Evolutionary conservation across 1,140 invertebrate species (phyloP).

Genomic region (Leptinotarsa undecemlineata): DNA sequence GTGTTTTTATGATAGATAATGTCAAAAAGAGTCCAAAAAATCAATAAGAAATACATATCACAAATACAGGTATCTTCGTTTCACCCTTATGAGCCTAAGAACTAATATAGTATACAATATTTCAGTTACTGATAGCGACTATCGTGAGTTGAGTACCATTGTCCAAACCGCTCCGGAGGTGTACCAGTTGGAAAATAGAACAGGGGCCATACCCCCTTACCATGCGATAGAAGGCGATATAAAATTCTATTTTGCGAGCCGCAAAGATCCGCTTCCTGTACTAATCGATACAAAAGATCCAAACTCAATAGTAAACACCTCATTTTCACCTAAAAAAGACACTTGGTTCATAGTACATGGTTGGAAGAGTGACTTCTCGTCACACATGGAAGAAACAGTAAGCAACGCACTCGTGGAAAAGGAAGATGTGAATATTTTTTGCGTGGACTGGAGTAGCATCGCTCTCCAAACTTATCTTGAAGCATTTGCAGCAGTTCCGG

Average conservation of each 20-base stretch:
- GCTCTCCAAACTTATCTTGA: slow-evolving; percentile 56
- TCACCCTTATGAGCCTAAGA: no score
- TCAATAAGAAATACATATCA: no score
- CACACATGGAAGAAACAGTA: slow-evolving; percentile 44
- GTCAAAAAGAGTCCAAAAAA: no score
- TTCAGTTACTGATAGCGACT: no score
- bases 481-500: slow-evolving; percentile 32
- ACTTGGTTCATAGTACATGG: slow-evolving; percentile 53
- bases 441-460: slow-evolving; percentile 60
- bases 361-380: slow-evolving; percentile 35
- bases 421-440: slow-evolving; percentile 60
- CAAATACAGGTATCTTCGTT: no score
- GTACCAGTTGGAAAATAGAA: not conserved
- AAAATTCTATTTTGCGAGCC: not conserved
- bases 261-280: not conserved
- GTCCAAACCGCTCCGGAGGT: not conserved
- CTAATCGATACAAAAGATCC: not conserved
- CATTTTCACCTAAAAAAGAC: not conserved
- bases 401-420: slow-evolving; percentile 49
- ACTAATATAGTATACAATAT: no score
- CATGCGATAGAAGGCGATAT: not conserved
- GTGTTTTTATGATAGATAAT: no score
- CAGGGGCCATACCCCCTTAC: not conserved
- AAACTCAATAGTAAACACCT: not conserved
- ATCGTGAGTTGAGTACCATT: not conserved